Evolutionary conservation across 1,140 invertebrate species (phyloP).

Genomic region (Tenebrio molitor): DNA sequence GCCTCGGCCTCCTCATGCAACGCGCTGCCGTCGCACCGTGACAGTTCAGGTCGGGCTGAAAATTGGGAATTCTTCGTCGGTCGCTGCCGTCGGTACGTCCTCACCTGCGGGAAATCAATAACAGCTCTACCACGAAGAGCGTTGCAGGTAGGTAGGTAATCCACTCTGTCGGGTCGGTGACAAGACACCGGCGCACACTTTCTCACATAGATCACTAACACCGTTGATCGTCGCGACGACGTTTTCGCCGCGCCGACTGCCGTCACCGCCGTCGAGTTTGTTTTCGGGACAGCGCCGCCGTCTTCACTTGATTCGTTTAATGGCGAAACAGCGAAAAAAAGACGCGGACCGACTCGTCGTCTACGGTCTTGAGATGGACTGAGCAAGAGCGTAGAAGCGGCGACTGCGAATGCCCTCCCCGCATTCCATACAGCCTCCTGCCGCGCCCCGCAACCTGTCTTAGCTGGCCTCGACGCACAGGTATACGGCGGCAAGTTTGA

Average conservation of each 20-base stretch:
- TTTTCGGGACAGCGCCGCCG: slow-evolving; percentile 41
- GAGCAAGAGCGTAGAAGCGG: slow-evolving; percentile 57
- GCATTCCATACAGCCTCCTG: slow-evolving; percentile 63
- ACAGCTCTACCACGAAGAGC: slow-evolving; percentile 44
- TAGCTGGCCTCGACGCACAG: slow-evolving; percentile 43
- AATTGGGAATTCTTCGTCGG: too few species aligned
- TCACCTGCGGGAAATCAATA: slow-evolving; percentile 50
- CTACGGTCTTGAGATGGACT: slow-evolving; percentile 62
- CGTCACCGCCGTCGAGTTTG: not conserved
- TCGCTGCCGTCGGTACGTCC: slow-evolving; percentile 7
- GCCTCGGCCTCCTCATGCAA: too few species aligned
- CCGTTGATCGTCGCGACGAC: not conserved
- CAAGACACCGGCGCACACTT: slow-evolving; percentile 41
- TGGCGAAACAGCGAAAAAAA: slow-evolving; percentile 35
- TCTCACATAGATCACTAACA: slow-evolving; percentile 25
- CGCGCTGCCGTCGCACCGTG: too few species aligned
- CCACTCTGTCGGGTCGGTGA: slow-evolving; percentile 27
- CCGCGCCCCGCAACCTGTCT: slow-evolving; percentile 60
- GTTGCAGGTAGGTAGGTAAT: too few species aligned
- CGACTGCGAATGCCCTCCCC: slow-evolving; percentile 62
- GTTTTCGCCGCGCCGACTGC: not conserved
- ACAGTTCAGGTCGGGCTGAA: too few species aligned
- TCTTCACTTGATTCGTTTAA: slow-evolving; percentile 21
- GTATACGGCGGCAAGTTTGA: slow-evolving; percentile 61
- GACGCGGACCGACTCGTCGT: slow-evolving; percentile 49